Evolutionary conservation across 2,797 vertebrate genomes (phyloP).

Genomic region (Rousettus madagascariensis): DNA sequence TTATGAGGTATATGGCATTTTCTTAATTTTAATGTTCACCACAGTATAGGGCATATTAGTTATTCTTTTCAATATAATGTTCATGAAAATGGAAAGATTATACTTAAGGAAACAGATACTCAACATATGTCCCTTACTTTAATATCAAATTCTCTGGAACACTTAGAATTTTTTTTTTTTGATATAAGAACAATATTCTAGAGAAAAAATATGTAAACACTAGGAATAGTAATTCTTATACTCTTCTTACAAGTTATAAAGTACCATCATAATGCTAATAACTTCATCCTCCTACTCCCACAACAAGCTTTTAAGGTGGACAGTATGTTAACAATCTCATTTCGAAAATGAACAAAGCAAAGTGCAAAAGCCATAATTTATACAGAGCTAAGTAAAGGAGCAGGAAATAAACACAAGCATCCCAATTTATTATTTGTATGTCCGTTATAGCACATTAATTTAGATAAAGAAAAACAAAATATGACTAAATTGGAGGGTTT

Average conservation of each 20-base stretch:
- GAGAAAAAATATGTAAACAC: background rate
- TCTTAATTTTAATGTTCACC: background rate
- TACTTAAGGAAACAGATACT: background rate
- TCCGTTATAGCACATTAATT: background rate
- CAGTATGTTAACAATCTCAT: background rate
- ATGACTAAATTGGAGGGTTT: background rate
- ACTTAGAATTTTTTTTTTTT: background rate
- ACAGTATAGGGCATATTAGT: background rate
- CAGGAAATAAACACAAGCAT: background rate
- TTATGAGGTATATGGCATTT: background rate
- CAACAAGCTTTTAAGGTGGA: background rate
- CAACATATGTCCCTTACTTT: background rate
- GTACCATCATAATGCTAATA: background rate
- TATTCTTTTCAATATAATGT: background rate
- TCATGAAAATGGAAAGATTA: background rate
- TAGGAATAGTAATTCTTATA: background rate
- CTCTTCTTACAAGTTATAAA: constrained; percentile 28
- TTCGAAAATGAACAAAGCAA: constrained; percentile 33
- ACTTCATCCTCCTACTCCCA: background rate
- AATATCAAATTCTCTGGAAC: background rate
- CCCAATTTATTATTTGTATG: background rate
- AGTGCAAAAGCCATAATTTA: background rate
- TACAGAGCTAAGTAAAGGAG: background rate
- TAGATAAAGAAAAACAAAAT: constrained; percentile 18
- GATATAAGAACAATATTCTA: background rate